Evolutionary conservation across 2,888 invertebrate species (phyloP).

Genomic region (Plagiodera versicolora): DNA sequence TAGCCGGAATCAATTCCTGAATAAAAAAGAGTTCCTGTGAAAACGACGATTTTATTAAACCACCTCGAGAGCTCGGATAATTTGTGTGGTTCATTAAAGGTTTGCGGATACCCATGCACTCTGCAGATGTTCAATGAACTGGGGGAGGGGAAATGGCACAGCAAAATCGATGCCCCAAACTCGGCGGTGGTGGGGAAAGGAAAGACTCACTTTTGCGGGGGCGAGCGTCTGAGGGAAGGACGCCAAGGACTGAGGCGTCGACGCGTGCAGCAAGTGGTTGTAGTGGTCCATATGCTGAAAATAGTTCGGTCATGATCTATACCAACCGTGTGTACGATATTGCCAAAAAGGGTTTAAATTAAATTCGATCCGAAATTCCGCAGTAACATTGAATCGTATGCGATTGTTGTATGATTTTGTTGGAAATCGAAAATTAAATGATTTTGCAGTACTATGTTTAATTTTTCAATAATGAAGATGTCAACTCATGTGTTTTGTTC

Average conservation of each 20-base stretch:
- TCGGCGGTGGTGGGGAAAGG: conserved; percentile 40
- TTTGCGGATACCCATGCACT: conserved; percentile 13
- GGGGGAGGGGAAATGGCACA: conserved; percentile 29
- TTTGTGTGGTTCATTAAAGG: neutral
- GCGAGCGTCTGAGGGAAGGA: conserved; percentile 48
- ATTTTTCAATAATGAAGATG: too few species aligned
- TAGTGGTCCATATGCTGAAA: conserved; percentile 3
- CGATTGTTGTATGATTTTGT: too few species aligned
- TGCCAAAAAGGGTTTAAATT: too few species aligned
- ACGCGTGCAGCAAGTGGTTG: conserved; percentile 36
- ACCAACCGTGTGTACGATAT: neutral
- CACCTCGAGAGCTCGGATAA: too few species aligned
- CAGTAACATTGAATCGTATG: too few species aligned
- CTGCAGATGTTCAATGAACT: conserved; percentile 49
- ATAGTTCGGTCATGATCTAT: neutral
- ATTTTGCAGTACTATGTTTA: too few species aligned
- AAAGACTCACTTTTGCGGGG: conserved; percentile 51
- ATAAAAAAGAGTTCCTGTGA: too few species aligned
- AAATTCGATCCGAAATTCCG: too few species aligned
- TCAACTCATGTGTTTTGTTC: too few species aligned
- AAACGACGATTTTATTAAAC: too few species aligned
- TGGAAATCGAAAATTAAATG: too few species aligned
- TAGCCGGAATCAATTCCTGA: too few species aligned
- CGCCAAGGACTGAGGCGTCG: conserved; percentile 28
- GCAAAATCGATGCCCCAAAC: conserved; percentile 37